Percentiles rank a stretch among this genome's conserved stretches.
Evolutionary conservation across 2,797 vertebrate genomes (phyloP).

Genomic region (Macrochelys suwanniensis): DNA sequence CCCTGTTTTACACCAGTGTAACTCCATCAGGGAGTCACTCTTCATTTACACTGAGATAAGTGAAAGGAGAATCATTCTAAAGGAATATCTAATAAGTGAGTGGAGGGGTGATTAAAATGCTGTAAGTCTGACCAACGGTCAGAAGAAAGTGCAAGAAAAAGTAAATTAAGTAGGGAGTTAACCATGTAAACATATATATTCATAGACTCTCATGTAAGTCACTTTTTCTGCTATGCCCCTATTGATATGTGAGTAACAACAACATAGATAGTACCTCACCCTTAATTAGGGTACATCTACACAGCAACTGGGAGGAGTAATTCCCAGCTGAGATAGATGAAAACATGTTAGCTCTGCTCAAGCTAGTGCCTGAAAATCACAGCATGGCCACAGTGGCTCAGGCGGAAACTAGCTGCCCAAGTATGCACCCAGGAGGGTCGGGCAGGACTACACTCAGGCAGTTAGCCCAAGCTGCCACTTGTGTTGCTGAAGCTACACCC

Average conservation of each 20-base stretch:
- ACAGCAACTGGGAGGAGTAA: not conserved
- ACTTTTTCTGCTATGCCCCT: not conserved
- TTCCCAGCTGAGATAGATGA: no score
- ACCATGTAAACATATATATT: not conserved
- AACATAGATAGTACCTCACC: not conserved
- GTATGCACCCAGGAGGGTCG: not conserved
- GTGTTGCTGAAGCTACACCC: not conserved
- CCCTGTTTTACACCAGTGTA: not conserved
- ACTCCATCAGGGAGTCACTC: not conserved
- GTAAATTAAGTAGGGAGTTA: not conserved
- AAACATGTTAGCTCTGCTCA: not conserved
- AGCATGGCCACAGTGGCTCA: not conserved
- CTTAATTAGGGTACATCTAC: not conserved
- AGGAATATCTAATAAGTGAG: not conserved
- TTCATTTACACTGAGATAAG: not conserved
- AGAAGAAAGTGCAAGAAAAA: conserved; percentile 7
- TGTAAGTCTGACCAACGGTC: not conserved
- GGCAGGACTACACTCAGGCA: not conserved
- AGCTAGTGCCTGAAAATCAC: not conserved
- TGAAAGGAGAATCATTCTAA: not conserved
- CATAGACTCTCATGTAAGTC: not conserved
- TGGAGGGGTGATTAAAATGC: not conserved
- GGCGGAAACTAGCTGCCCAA: not conserved
- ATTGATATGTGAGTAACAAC: not conserved
- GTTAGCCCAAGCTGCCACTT: not conserved